Percentiles rank a stretch among this genome's conserved stretches.
Evolutionary conservation across 1,140 invertebrate genomes (phyloP).

Genomic region (Drosophila pandora): DNA sequence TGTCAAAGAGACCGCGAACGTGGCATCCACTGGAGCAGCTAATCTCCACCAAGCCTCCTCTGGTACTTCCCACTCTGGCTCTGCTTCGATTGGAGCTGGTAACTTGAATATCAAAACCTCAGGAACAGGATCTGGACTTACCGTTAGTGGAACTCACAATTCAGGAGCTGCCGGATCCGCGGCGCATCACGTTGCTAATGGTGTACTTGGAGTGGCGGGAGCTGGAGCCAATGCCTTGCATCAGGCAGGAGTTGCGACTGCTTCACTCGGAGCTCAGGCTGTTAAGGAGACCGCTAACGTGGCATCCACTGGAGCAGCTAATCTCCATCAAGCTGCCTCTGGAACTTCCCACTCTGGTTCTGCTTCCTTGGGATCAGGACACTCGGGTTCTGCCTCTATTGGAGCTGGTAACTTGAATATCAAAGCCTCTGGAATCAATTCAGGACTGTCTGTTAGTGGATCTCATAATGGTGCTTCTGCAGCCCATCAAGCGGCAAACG

Average conservation of each 20-base stretch:
- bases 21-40: neutral
- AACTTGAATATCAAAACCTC: neutral
- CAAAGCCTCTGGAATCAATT: neutral
- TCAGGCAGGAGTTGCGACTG: neutral
- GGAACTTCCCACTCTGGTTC: neutral
- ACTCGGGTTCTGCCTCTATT: neutral
- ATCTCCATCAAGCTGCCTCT: constrained; percentile 1
- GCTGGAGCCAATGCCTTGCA: constrained; percentile 3
- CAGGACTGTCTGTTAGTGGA: neutral
- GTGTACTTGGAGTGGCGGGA: neutral
- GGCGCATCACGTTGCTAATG: neutral
- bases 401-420: constrained; percentile 5
- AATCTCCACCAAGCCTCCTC: neutral
- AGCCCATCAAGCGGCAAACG: constrained; percentile 12
- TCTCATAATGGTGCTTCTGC: constrained; percentile 5
- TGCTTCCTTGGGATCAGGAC: neutral
- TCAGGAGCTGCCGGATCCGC: neutral
- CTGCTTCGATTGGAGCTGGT: constrained; percentile 3
- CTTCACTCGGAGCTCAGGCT: neutral
- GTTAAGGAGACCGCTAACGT: neutral
- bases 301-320: neutral
- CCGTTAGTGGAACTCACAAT: neutral
- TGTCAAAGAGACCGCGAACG: neutral
- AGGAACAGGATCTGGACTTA: neutral
- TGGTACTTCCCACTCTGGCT: neutral